phyloP scores from a whole-genome alignment of 1,140 invertebrate species.

The Drosophila tropicalis region DNA sequence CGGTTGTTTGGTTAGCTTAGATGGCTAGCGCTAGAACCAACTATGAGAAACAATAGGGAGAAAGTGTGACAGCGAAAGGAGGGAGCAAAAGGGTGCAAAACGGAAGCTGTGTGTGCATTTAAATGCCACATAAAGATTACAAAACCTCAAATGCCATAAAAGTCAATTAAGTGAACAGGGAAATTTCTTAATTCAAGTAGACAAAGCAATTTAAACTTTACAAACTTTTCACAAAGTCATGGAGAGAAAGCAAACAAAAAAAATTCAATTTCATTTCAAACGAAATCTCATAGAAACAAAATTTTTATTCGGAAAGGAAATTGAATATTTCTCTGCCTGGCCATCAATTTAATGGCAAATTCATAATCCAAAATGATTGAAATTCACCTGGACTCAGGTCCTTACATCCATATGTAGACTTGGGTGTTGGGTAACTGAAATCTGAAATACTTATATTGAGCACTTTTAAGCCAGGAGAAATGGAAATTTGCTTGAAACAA shows the following conservation, averaged over 20 bases:
- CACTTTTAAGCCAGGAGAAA: background rate
- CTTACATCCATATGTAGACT: background rate
- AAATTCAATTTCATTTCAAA: too few relatives aligned
- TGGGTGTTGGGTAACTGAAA: background rate
- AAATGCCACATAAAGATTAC: constrained; percentile 5
- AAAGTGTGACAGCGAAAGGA: background rate
- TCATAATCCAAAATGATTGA: constrained; percentile 2
- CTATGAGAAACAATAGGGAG: background rate
- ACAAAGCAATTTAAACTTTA: constrained; percentile 10
- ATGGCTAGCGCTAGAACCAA: background rate
- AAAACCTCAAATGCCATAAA: constrained; percentile 5
- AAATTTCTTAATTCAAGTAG: constrained; percentile 12
- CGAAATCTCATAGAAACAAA: too few relatives aligned
- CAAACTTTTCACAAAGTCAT: background rate
- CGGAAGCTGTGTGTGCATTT: background rate
- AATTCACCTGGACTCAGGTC: background rate
- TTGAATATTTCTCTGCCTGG: background rate
- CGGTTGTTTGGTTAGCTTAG: background rate
- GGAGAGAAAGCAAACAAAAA: too few relatives aligned
- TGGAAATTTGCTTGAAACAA: constrained; percentile 4
- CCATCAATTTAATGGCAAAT: background rate
- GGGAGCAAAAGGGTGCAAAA: background rate
- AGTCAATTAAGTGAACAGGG: constrained; percentile 4
- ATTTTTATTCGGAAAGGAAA: background rate
- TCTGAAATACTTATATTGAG: constrained; percentile 3